Base-by-base conservation (phyloP, 2,888 invertebrate genomes). In the Buathra laborator region DNA sequence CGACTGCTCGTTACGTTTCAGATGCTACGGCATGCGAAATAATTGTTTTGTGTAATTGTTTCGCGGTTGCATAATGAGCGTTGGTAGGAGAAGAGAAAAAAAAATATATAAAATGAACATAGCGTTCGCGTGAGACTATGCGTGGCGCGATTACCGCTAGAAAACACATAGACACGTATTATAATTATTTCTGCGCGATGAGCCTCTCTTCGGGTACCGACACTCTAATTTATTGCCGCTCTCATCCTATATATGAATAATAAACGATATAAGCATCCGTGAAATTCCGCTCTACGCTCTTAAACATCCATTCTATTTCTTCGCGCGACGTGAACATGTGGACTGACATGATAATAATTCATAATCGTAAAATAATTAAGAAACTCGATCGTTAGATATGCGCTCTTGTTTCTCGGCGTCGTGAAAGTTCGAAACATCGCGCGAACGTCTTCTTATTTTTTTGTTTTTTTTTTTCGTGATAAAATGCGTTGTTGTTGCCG, bases 241-340 rank as follows among this genome's bases (percentile, higher is more conserved):
- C 14, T 53, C 64, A 7, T 68, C 16, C 3, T 44, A 53, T 37
- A 53, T 64, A 66, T 76, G 51, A 77, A 70, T 74, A 74, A 81
- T 71, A 66, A 75, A 68, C 72, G 68, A 78, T 78, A 70, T 43
- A 74, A 67, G 56, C 76, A 72, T 76, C 24, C 76, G 75, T 66
- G 75, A 71, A 72, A 53, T 56, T 71, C 77, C 74, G 74, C 68
- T 68, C 37, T 56, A 3, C 62, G 62, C 62, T 32, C 14, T 6
- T 37, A 37, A 14, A 62, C 29, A 14, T 32, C 29, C 32, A 62
- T 62, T 68, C 37, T 10, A 53, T 53, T 29, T 62, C 86, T 81
- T 85, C 83, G 85, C 62, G 67, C 44, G 59, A 43, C 84, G 86
- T 16, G 32, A 78, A 84, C 86, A 89, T 86, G 86, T 86, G 86